phyloP scores from a whole-genome alignment of 2,113 vertebrate species.

The Pseudorectes ferrugineus region DNA sequence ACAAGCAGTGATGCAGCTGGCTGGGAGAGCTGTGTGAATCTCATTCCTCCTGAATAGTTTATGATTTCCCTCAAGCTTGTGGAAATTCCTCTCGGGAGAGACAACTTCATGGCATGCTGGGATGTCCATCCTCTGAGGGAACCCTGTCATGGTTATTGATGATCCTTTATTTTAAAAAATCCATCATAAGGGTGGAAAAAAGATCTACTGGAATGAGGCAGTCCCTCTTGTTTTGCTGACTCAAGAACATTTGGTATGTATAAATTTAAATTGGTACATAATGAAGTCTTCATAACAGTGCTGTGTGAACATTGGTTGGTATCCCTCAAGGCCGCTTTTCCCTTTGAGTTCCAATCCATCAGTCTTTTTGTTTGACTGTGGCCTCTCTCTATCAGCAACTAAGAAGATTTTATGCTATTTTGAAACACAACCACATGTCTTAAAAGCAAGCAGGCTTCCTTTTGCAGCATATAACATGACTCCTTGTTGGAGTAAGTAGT shows the following conservation, averaged over 20 bases:
- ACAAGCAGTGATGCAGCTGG: constrained; percentile 27
- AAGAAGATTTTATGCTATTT: neutral
- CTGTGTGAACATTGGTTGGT: neutral
- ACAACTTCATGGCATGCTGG: neutral
- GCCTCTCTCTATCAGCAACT: neutral
- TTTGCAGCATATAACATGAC: neutral
- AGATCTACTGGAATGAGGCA: neutral
- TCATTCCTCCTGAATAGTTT: constrained; percentile 50
- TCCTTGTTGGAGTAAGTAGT: neutral
- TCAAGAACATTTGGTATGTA: constrained; percentile 7
- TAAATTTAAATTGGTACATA: constrained; percentile 15
- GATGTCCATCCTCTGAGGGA: neutral
- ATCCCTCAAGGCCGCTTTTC: neutral
- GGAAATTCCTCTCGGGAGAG: neutral
- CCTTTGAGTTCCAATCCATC: neutral
- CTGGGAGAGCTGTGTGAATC: neutral
- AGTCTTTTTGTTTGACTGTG: neutral
- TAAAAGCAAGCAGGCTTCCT: neutral
- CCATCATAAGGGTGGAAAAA: neutral
- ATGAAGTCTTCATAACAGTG: constrained; percentile 2
- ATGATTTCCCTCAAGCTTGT: constrained; percentile 59
- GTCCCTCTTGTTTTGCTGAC: neutral
- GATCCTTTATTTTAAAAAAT: neutral
- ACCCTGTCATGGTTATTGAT: neutral
- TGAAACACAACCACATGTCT: neutral